phyloP scores from a whole-genome alignment of 2,797 vertebrate species.

The Myoxocephalus aenaeus region DNA sequence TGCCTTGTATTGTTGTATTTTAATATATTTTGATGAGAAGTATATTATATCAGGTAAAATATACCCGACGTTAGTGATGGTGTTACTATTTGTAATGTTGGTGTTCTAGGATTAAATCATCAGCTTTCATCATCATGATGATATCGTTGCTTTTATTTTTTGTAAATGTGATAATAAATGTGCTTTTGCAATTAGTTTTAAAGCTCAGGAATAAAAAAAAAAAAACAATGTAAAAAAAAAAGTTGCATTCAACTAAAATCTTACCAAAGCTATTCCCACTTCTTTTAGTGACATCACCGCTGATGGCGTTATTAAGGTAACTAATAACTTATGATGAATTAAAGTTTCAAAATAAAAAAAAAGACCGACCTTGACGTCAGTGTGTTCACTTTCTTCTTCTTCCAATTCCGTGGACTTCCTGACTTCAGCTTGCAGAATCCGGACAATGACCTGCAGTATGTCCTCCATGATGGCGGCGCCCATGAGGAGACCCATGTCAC shows the following conservation, averaged over 20 bases:
- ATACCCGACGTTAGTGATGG: too few relatives aligned
- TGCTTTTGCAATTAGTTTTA: neutral
- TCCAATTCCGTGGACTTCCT: slow-evolving; percentile 39
- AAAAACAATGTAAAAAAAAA: neutral
- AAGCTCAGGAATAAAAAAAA: too few relatives aligned
- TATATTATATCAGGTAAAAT: too few relatives aligned
- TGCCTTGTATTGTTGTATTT: too few relatives aligned
- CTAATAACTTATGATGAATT: neutral
- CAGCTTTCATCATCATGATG: neutral
- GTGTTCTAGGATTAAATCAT: neutral
- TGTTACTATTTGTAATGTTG: too few relatives aligned
- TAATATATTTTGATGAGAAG: too few relatives aligned
- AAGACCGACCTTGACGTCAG: slow-evolving; percentile 78
- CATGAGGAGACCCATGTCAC: slow-evolving; percentile 93
- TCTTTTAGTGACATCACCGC: neutral
- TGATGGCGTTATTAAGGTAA: too few relatives aligned
- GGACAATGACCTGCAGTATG: slow-evolving; percentile 81
- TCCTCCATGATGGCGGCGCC: slow-evolving; percentile 87
- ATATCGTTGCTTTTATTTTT: neutral
- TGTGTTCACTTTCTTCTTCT: slow-evolving; percentile 51
- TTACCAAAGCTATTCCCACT: neutral
- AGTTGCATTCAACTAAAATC: neutral
- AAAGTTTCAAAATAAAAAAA: slow-evolving; percentile 8
- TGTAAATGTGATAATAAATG: slow-evolving; percentile 1
- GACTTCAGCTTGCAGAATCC: slow-evolving; percentile 80